Percentiles rank a stretch among this genome's conserved stretches.
phyloP scores from a whole-genome alignment of 1,140 invertebrate genomes.

The Varroa destructor region DNA sequence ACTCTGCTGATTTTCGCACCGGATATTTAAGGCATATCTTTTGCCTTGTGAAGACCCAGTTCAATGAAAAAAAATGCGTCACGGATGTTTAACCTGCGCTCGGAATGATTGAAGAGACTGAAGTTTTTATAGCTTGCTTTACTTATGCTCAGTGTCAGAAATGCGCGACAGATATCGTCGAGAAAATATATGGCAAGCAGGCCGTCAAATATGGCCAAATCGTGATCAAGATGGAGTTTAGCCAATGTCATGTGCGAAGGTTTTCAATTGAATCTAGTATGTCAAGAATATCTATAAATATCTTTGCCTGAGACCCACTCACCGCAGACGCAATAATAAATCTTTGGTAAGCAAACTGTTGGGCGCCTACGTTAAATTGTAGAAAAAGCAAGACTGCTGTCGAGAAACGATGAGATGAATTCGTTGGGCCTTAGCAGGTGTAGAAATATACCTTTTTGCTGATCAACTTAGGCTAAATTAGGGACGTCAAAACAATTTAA shows the following conservation, averaged over 20 bases:
- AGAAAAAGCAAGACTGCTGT: too few relatives aligned
- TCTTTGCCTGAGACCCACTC: background rate
- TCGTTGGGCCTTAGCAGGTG: too few relatives aligned
- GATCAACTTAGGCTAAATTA: too few relatives aligned
- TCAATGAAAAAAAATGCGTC: slow-evolving; percentile 1
- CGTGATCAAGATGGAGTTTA: background rate
- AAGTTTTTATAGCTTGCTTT: slow-evolving; percentile 31
- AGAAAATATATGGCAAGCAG: slow-evolving; percentile 5
- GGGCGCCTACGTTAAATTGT: slow-evolving; percentile 5
- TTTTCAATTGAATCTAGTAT: background rate
- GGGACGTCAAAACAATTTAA: too few relatives aligned
- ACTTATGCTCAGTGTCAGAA: slow-evolving; percentile 30
- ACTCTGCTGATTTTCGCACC: slow-evolving; percentile 33
- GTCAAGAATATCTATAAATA: background rate
- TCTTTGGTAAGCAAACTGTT: slow-evolving; percentile 6
- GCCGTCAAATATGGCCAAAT: slow-evolving; percentile 9
- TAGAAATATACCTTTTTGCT: too few relatives aligned
- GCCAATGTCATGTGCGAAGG: slow-evolving; percentile 5
- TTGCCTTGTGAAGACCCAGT: slow-evolving; percentile 28
- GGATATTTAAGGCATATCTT: slow-evolving; percentile 32
- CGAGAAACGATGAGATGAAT: too few relatives aligned
- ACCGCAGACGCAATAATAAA: background rate
- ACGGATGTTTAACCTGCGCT: background rate
- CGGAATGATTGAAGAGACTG: background rate
- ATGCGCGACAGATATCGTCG: slow-evolving; percentile 26